Percentiles rank a stretch among this genome's conserved stretches.
phyloP scores from a whole-genome alignment of 1,140 invertebrate species.

The Nasonia longicornis region DNA sequence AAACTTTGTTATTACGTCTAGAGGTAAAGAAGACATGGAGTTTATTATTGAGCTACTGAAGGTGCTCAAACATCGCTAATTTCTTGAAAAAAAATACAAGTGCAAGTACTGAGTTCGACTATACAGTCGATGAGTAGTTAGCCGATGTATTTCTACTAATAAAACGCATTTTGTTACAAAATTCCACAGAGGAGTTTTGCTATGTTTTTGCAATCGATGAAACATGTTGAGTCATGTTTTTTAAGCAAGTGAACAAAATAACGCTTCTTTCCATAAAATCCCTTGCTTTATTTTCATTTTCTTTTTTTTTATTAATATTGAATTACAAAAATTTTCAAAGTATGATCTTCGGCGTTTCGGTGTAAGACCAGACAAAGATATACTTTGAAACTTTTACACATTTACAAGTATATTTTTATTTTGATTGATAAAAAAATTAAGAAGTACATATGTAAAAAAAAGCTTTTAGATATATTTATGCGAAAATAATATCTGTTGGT shows the following conservation, averaged over 20 bases:
- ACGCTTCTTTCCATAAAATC: constrained; percentile 41
- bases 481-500: constrained; percentile 47
- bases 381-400: constrained; percentile 44
- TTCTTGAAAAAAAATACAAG: constrained; percentile 47
- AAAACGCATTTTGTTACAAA: constrained; percentile 64
- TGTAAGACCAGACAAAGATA: background rate
- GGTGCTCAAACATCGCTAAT: constrained; percentile 50
- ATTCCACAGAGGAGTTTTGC: constrained; percentile 50
- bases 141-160: constrained; percentile 63
- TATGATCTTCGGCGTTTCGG: constrained; percentile 28
- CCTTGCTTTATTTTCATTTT: constrained; percentile 44
- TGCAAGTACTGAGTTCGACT: constrained; percentile 51
- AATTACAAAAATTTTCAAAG: constrained; percentile 45
- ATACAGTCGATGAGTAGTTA: constrained; percentile 56
- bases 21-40: constrained; percentile 57
- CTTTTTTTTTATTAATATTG: constrained; percentile 37
- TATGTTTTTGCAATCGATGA: constrained; percentile 46
- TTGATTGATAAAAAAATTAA: constrained; percentile 44
- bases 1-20: constrained; percentile 52
- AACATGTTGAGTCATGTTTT: constrained; percentile 44
- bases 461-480: constrained; percentile 44
- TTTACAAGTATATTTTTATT: constrained; percentile 43
- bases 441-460: constrained; percentile 45
- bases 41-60: constrained; percentile 59
- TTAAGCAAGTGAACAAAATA: constrained; percentile 38